Conservation (phyloP, 2,797 vertebrate genomes). For the Garrulus glandarius region DNA sequence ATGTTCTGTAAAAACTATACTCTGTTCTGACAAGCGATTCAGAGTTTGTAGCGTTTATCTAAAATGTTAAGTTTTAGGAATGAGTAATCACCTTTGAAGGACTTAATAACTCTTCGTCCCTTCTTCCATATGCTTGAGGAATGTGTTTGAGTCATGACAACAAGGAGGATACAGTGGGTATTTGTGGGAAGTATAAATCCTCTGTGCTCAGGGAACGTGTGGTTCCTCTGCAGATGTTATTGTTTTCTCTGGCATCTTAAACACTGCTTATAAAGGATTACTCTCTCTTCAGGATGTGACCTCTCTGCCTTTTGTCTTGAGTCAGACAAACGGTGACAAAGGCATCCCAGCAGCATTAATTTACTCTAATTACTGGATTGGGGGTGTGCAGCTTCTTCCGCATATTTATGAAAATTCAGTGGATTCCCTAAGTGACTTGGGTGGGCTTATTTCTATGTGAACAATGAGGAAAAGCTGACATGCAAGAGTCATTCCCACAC, state of each 20-base stretch:
- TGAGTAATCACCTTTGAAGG: conserved; percentile 24
- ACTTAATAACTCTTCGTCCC: not conserved
- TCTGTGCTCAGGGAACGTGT: fast-evolving
- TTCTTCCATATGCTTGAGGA: not conserved
- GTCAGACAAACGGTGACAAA: not conserved
- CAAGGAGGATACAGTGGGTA: conserved; percentile 9
- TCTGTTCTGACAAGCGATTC: not conserved
- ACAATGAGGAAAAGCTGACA: not conserved
- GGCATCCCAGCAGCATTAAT: not conserved
- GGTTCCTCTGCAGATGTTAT: conserved; percentile 14
- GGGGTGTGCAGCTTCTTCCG: not conserved
- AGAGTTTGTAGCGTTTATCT: not conserved
- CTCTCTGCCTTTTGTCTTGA: not conserved
- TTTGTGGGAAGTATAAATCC: conserved; percentile 9
- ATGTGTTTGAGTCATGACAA: conserved; percentile 6
- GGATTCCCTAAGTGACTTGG: not conserved
- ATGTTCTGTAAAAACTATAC: not conserved
- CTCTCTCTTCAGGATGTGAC: not conserved
- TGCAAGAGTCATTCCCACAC: not conserved
- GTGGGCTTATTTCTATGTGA: not conserved
- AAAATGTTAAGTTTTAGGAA: not conserved
- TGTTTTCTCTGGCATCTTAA: not conserved
- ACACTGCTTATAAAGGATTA: not conserved
- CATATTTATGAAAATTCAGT: not conserved
- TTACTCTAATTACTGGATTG: not conserved